Conservation (phyloP, 1,140 invertebrate genomes). For the Papilio glaucus region DNA sequence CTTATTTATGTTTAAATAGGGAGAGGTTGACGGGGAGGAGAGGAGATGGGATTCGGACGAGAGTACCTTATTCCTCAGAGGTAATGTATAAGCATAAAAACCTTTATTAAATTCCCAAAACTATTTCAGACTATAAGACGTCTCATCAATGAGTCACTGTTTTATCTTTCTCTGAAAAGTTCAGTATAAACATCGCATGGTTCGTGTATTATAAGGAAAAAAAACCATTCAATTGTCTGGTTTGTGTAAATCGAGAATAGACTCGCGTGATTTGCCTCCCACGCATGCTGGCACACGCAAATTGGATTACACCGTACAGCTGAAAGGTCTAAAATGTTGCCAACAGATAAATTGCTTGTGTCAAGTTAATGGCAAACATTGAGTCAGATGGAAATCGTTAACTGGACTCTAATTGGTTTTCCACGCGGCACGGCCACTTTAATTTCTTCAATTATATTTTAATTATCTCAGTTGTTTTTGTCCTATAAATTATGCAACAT, state of each 20-base stretch:
- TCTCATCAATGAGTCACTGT: no score
- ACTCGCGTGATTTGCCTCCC: slow-evolving; percentile 29
- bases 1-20: no score
- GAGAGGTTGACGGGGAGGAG: no score
- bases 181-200: background rate
- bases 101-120: no score
- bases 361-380: slow-evolving; percentile 36
- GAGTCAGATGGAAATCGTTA: slow-evolving; percentile 30
- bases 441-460: slow-evolving; percentile 3
- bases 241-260: slow-evolving; percentile 46
- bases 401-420: slow-evolving; percentile 33
- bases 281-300: slow-evolving; percentile 39
- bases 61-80: no score
- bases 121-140: no score
- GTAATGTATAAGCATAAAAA: no score
- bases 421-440: background rate
- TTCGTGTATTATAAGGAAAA: background rate
- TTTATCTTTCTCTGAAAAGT: no score
- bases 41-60: no score
- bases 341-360: slow-evolving; percentile 47
- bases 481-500: no score
- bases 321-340: slow-evolving; percentile 47
- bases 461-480: background rate
- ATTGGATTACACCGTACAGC: slow-evolving; percentile 46
- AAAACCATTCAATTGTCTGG: slow-evolving; percentile 37